Evolutionary conservation across 2,113 vertebrate species (phyloP), one percentile per base, ranked within the genome.

Genomic region (Piaya cayana): DNA sequence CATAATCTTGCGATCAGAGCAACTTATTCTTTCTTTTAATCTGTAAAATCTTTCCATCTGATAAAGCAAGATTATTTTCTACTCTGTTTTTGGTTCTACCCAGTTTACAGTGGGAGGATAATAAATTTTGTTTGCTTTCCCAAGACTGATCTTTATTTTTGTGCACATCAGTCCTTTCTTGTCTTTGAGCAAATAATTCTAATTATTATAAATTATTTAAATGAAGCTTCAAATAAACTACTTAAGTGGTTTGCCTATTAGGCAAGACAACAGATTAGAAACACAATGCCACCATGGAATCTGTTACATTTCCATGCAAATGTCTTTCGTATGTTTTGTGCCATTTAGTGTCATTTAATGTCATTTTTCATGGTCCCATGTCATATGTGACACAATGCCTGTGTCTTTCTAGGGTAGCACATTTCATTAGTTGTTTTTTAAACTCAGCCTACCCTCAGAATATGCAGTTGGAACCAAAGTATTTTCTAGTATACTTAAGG

Each of bases 151-250:
- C 34, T 77, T 86, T 75, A 67, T 42, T 81, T 94, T 92, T 81
- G 34, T 72, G 23, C 5, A 2, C 7, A 53, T 55, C 19, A 14
- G 23, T 62, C 16, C 30, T 55, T 30, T 21, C 55, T 76, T 72
- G 9, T 32, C 81, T 85, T 88, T 86, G 56, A 95, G 49, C 91
- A 88, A 96, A 91, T 82, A 82, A 92, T 82, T 75, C 60, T 80
- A 91, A 91, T 95, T 97, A 87, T 88, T 96, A 95, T 92, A 83
- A 93, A 82, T 71, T 93, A 94, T 95, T 71, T 88, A 95, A 97
- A 93, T 90, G 82, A 93, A 94, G 60, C 64, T 91, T 50, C 95
- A 95, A 96, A 94, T 64, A 94, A 96, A 65, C 91, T 92, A 91
- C 64, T 94, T 89, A 90, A 65, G 72, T 94, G 94, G 88, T 96